A percentile compares a stretch with the other conserved stretches of the same genome.
These are phyloP conservation scores for Myotis myotis DNA, from an alignment of 2,797 vertebrate genomes.

Conservation along the genomic window DNA sequence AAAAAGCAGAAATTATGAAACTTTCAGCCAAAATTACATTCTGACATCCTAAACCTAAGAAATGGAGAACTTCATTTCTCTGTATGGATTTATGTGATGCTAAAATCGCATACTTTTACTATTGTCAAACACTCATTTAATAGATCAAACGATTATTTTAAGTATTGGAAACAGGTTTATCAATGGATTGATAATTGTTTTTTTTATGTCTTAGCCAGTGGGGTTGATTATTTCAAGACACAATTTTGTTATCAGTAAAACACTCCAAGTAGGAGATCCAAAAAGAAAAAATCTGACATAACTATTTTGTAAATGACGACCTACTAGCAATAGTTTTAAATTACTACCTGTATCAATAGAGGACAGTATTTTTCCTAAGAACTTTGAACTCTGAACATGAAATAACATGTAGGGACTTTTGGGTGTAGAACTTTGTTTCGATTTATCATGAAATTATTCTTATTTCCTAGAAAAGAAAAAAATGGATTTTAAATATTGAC, in stretches of 20 bases:
- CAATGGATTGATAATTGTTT: not conserved
- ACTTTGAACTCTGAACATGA: not conserved
- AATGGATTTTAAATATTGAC: not conserved
- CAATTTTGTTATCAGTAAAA: not conserved
- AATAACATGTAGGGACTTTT: not conserved
- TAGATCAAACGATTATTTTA: not conserved
- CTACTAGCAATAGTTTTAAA: not conserved
- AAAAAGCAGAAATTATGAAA: conserved; percentile 47
- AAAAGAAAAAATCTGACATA: not conserved
- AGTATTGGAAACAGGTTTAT: not conserved
- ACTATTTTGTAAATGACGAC: not conserved
- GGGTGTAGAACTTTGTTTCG: not conserved
- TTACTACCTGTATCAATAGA: not conserved
- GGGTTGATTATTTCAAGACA: not conserved
- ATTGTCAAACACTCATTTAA: not conserved
- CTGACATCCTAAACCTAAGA: not conserved
- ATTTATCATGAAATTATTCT: not conserved
- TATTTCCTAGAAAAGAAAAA: not conserved
- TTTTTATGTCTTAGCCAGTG: not conserved
- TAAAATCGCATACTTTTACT: not conserved
- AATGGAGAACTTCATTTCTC: not conserved
- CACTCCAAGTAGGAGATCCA: not conserved
- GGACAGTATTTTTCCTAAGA: not conserved
- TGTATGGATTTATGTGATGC: not conserved
- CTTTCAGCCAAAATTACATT: not conserved